phyloP scores from a whole-genome alignment of 2,888 invertebrate genomes.

The Thymelicus acteon region DNA sequence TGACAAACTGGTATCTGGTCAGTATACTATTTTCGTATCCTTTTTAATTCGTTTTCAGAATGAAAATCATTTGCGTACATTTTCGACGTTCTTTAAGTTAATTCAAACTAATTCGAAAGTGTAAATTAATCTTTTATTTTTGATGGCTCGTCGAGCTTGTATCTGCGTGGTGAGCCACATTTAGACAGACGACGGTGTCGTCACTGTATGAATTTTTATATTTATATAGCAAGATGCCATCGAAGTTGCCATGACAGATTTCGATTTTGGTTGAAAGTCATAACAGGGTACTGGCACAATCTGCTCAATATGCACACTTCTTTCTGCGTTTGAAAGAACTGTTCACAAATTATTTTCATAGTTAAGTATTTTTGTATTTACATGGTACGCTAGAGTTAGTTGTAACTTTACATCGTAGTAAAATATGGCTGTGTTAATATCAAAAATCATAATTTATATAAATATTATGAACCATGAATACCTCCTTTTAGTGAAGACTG shows the following conservation, averaged over 20 bases:
- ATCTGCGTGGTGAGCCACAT: neutral
- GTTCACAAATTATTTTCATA: constrained; percentile 55
- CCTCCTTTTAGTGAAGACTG: constrained; percentile 62
- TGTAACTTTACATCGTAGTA: constrained; percentile 54
- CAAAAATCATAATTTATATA: constrained; percentile 76
- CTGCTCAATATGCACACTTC: constrained; percentile 61
- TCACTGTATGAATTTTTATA: constrained; percentile 21
- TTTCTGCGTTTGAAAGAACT: constrained; percentile 52
- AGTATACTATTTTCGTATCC: constrained; percentile 30
- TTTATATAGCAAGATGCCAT: constrained; percentile 37
- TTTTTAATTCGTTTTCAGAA: constrained; percentile 3
- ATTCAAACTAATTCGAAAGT: neutral
- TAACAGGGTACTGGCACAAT: constrained; percentile 65
- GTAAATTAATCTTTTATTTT: too few relatives aligned
- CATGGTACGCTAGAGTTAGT: constrained; percentile 47
- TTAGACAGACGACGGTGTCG: constrained; percentile 9
- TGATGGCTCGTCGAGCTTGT: neutral
- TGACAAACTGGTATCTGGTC: constrained; percentile 33
- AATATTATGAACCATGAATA: constrained; percentile 75
- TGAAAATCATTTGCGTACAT: neutral
- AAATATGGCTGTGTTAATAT: constrained; percentile 83
- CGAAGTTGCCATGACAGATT: constrained; percentile 55
- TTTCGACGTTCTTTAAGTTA: neutral
- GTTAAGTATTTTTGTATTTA: constrained; percentile 49
- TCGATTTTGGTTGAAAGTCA: constrained; percentile 39